phyloP scores from a whole-genome alignment of 2,888 invertebrate genomes.

The Pogonocherus hispidulus region DNA sequence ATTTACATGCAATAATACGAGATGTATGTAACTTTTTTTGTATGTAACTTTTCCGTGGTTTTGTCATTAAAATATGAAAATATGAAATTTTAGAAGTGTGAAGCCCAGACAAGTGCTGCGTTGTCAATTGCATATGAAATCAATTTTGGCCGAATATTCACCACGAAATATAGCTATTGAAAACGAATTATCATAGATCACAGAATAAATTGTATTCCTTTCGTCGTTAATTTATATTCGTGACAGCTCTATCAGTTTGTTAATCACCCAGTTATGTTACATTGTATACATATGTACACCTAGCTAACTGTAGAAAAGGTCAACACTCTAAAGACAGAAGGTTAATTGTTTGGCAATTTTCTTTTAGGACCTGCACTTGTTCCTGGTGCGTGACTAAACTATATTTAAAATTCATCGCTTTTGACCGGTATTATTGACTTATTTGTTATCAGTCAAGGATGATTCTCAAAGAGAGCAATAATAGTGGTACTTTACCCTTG shows the following conservation, averaged over 20 bases:
- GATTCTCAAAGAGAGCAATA: neutral
- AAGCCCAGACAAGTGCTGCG: too few relatives aligned
- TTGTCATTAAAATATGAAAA: too few relatives aligned
- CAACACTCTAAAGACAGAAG: neutral
- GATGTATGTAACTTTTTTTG: too few relatives aligned
- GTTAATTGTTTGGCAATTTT: slow-evolving; percentile 12
- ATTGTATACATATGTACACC: neutral
- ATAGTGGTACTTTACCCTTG: neutral
- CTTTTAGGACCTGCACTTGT: neutral
- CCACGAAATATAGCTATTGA: neutral
- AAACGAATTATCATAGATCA: neutral
- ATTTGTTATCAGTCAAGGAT: neutral
- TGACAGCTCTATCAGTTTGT: neutral
- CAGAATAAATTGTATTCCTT: too few relatives aligned
- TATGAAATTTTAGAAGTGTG: too few relatives aligned
- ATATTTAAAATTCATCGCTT: neutral
- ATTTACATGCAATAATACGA: too few relatives aligned
- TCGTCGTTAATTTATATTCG: slow-evolving; percentile 3
- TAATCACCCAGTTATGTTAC: neutral
- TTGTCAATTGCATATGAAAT: too few relatives aligned
- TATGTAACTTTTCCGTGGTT: too few relatives aligned
- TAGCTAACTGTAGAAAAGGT: slow-evolving; percentile 3
- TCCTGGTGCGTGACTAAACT: neutral
- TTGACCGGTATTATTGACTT: slow-evolving; percentile 11
- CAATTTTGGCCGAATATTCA: too few relatives aligned